These are phyloP conservation scores for Pogonognathellus flavescens DNA, from an alignment of 1,140 invertebrate genomes.

Conservation along the genomic window DNA sequence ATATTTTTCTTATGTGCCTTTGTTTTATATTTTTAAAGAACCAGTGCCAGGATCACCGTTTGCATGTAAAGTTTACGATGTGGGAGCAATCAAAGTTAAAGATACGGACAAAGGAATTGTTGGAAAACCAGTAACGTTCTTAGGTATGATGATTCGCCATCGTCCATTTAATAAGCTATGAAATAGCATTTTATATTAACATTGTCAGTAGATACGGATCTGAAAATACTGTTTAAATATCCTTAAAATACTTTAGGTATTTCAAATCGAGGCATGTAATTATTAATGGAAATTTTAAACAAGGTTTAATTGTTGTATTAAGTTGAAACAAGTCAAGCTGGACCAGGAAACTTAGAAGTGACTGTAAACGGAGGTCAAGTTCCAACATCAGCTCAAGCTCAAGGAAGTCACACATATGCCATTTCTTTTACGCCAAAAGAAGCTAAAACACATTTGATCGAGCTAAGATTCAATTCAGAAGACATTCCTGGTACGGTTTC, in stretches of 20 bases:
- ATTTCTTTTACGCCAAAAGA: slow-evolving; percentile 96
- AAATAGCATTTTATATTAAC: neutral
- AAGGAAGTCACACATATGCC: slow-evolving; percentile 95
- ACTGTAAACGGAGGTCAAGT: slow-evolving; percentile 96
- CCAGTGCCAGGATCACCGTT: slow-evolving; percentile 88
- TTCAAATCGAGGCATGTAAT: no score
- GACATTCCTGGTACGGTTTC: slow-evolving; percentile 84
- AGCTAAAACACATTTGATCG: slow-evolving; percentile 88
- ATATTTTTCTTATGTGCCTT: no score
- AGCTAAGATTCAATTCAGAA: slow-evolving; percentile 95
- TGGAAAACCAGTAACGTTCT: slow-evolving; percentile 93
- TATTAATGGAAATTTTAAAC: no score
- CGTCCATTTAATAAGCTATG: neutral
- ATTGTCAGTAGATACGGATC: neutral
- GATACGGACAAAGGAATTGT: slow-evolving; percentile 90
- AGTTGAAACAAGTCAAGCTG: slow-evolving; percentile 98
- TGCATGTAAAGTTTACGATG: slow-evolving; percentile 94
- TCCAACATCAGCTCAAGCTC: slow-evolving; percentile 93
- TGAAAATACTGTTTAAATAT: no score
- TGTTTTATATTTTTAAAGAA: slow-evolving; percentile 75
- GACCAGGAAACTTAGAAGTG: slow-evolving; percentile 96
- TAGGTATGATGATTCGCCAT: slow-evolving; percentile 76
- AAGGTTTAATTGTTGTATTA: slow-evolving; percentile 58
- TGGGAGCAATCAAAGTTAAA: slow-evolving; percentile 93
- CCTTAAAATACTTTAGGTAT: no score